Conservation (phyloP, 2,797 vertebrate genomes). For the Cetoscarus ocellatus region DNA sequence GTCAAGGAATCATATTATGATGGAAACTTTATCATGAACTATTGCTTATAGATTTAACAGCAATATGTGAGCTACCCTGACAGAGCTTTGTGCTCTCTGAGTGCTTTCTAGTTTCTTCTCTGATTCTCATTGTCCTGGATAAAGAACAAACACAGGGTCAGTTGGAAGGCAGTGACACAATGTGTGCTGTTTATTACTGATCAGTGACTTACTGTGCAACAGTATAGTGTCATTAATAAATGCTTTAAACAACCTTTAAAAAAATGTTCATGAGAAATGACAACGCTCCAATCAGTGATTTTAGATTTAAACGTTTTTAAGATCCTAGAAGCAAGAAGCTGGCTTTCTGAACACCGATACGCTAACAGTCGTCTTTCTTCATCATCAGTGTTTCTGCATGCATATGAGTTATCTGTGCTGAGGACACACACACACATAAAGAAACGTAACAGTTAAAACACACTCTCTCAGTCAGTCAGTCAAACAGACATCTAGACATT, state of each 20-base stretch:
- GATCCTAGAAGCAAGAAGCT: conserved; percentile 53
- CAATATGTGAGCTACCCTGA: too few relatives aligned
- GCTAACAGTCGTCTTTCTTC: conserved; percentile 20
- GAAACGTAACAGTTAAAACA: conserved; percentile 22
- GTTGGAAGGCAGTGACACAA: conserved; percentile 71
- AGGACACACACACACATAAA: conserved; percentile 17
- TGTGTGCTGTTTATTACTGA: conserved; percentile 72
- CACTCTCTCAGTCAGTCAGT: conserved; percentile 3
- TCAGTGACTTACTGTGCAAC: conserved; percentile 69
- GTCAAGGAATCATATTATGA: too few relatives aligned
- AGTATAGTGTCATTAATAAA: conserved; percentile 60
- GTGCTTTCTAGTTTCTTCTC: too few relatives aligned
- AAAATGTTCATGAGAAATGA: conserved; percentile 37
- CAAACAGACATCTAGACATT: conserved; percentile 24
- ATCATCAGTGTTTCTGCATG: conserved; percentile 63
- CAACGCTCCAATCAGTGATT: conserved; percentile 22
- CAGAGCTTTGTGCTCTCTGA: too few relatives aligned
- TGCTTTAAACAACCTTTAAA: conserved; percentile 50
- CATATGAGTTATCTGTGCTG: conserved; percentile 46
- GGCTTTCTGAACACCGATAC: conserved; percentile 25
- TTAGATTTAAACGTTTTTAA: conserved; percentile 37
- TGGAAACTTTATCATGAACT: too few relatives aligned
- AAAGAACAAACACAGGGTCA: conserved; percentile 1
- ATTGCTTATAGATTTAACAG: too few relatives aligned
- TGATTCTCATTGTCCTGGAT: neutral